Conservation (phyloP, 2,113 vertebrate genomes). For the Accipiter virgatus region DNA sequence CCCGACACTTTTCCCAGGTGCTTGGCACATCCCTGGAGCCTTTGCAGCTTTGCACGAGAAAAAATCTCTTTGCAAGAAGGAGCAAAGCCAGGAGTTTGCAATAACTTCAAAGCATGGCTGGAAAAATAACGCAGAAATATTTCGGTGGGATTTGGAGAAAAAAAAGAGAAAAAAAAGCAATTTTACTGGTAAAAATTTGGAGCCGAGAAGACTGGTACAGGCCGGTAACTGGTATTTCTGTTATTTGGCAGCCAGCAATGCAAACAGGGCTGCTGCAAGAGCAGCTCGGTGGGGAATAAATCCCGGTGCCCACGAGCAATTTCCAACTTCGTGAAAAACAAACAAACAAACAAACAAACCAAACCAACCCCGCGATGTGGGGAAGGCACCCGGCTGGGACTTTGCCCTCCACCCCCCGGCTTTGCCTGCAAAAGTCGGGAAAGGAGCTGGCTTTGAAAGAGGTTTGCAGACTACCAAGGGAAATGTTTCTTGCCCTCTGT, state of each 20-base stretch:
- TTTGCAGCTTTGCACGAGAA: background rate
- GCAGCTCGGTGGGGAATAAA: background rate
- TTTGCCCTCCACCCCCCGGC: background rate
- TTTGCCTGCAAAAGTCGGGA: background rate
- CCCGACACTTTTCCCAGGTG: background rate
- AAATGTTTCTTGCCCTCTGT: background rate
- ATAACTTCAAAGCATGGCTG: background rate
- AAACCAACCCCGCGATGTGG: rapidly evolving
- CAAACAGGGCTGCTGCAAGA: background rate
- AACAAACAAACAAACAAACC: too few relatives aligned
- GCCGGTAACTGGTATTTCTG: background rate
- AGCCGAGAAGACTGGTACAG: background rate
- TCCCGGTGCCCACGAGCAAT: background rate
- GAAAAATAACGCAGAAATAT: background rate
- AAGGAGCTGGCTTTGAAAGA: background rate
- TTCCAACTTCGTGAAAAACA: background rate
- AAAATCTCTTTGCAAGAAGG: background rate
- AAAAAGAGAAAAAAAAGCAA: too few relatives aligned
- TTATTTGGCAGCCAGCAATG: background rate
- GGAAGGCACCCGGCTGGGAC: background rate
- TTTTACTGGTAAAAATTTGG: background rate
- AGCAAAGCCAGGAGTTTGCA: background rate
- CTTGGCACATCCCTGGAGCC: background rate
- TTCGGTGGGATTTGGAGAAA: background rate
- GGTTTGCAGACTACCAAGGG: background rate